Conservation (phyloP, 2,797 vertebrate species). For the Lacerta agilis region DNA sequence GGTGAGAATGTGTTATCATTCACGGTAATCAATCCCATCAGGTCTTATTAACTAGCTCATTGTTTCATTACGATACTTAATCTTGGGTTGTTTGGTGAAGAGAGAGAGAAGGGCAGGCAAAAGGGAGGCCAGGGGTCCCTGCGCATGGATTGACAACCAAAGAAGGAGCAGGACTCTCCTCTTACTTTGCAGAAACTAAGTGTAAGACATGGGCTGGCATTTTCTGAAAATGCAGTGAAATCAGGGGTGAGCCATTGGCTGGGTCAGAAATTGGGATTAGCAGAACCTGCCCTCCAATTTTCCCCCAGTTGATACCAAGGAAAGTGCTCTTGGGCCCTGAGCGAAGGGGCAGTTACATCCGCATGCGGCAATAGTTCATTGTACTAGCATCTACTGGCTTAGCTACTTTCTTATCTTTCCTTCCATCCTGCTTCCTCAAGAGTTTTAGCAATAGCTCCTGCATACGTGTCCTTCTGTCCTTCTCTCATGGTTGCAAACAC, state of each 20-base stretch:
- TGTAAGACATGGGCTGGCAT: too few relatives aligned
- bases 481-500: too few relatives aligned
- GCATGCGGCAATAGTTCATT: too few relatives aligned
- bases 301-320: too few relatives aligned
- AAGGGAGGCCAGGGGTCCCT: background rate
- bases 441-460: too few relatives aligned
- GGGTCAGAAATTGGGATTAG: background rate
- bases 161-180: too few relatives aligned
- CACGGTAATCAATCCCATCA: conserved; percentile 34
- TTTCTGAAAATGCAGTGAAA: background rate
- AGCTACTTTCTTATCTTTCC: too few relatives aligned
- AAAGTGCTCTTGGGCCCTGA: too few relatives aligned
- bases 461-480: too few relatives aligned
- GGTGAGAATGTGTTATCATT: background rate
- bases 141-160: background rate
- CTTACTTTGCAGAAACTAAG: background rate
- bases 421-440: too few relatives aligned
- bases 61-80: conserved; percentile 37
- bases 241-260: fast-evolving
- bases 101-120: background rate
- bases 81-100: background rate
- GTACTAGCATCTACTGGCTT: too few relatives aligned
- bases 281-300: background rate
- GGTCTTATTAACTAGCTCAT: conserved; percentile 17
- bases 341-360: too few relatives aligned